Percentiles rank a stretch among this genome's conserved stretches.
Evolutionary conservation across 2,113 vertebrate species (phyloP).

Genomic region (Grantiella picta): DNA sequence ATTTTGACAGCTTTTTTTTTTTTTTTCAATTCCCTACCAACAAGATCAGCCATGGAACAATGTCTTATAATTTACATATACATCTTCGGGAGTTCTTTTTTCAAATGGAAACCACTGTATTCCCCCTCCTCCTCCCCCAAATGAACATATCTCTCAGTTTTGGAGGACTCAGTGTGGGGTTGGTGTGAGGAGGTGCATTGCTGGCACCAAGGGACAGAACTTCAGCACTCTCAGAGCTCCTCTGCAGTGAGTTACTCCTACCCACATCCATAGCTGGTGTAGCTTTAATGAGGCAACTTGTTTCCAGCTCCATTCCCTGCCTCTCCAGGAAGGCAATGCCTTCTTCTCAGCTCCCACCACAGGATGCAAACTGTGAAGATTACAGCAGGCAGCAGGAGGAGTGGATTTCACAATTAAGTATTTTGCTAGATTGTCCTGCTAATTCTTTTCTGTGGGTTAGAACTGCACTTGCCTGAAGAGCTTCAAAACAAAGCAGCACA

Average conservation of each 20-base stretch:
- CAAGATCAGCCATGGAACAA: neutral
- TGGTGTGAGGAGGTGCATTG: neutral
- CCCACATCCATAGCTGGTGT: neutral
- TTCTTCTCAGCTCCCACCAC: neutral
- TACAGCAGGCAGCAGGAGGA: neutral
- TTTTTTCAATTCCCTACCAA: neutral
- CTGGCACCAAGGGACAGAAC: neutral
- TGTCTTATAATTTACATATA: neutral
- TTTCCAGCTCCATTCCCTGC: neutral
- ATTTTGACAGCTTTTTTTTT: slow-evolving; percentile 8
- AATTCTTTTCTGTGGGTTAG: neutral
- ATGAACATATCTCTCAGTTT: neutral
- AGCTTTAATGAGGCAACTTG: neutral
- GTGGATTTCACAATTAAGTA: slow-evolving; percentile 14
- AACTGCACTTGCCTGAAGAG: neutral
- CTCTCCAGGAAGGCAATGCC: neutral
- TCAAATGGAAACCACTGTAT: neutral
- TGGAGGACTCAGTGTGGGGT: neutral
- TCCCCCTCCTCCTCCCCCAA: neutral
- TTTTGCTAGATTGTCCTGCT: slow-evolving; percentile 19
- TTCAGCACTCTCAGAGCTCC: neutral
- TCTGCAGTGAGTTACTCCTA: neutral
- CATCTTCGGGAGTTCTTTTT: neutral
- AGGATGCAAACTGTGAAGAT: neutral
- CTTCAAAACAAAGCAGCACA: neutral